Conservation (phyloP, 1,140 invertebrate genomes). For the Phthorimaea operculella region DNA sequence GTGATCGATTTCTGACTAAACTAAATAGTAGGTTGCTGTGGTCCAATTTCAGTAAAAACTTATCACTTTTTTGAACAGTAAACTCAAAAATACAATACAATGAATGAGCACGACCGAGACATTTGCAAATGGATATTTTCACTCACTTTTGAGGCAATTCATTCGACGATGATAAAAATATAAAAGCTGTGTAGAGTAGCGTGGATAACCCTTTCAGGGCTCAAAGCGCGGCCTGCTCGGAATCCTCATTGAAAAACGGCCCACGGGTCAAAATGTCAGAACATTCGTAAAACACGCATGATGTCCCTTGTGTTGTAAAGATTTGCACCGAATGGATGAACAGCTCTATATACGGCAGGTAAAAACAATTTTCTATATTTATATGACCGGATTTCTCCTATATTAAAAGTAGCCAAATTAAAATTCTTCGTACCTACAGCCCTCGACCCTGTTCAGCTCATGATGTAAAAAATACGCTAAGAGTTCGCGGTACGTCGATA, state of each 20-base stretch:
- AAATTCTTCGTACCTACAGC: no score
- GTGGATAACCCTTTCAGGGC: constrained; percentile 51
- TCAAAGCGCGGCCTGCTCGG: constrained; percentile 34
- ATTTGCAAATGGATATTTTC: constrained; percentile 47
- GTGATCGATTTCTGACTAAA: no score
- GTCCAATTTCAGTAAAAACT: background rate
- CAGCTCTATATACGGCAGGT: background rate
- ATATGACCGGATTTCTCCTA: no score
- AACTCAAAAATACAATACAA: background rate
- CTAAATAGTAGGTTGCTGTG: no score
- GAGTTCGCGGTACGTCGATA: background rate
- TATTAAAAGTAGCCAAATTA: no score
- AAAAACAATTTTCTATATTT: no score
- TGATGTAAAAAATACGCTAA: no score
- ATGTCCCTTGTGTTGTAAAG: constrained; percentile 13
- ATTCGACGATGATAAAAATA: constrained; percentile 52
- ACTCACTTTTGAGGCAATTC: constrained; percentile 45
- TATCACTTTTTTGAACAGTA: background rate
- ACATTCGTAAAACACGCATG: constrained; percentile 29
- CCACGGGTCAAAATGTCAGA: constrained; percentile 42
- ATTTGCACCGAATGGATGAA: background rate
- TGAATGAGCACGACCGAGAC: constrained; percentile 13
- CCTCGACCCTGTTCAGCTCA: no score
- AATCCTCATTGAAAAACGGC: constrained; percentile 53
- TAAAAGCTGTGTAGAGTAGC: constrained; percentile 44